A percentile compares a stretch with the other conserved stretches of the same genome.
These are phyloP conservation scores for Plebejus argus DNA, from an alignment of 2,888 invertebrate species.

Conservation along the genomic window DNA sequence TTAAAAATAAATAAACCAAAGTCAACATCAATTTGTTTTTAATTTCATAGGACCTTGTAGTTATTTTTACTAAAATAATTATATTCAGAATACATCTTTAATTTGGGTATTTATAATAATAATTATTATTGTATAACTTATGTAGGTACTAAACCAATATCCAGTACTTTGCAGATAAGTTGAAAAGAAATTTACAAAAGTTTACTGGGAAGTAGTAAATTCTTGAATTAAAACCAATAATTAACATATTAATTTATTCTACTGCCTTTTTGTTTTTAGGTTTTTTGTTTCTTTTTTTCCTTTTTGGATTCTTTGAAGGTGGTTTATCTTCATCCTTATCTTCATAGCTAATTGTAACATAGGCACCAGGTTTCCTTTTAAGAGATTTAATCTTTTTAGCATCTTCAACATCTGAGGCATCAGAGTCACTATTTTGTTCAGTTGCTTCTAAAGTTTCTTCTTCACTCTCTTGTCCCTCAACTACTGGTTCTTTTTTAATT, in stretches of 20 bases:
- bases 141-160: no score
- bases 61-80: not conserved
- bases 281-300: constrained; percentile 64
- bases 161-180: not conserved
- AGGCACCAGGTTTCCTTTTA: constrained; percentile 67
- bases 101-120: not conserved
- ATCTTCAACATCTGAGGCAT: constrained; percentile 51
- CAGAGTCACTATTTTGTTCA: constrained; percentile 48
- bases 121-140: not conserved
- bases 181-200: not conserved
- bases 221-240: constrained; percentile 24
- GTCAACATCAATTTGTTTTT: constrained; percentile 75
- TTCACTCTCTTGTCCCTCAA: constrained; percentile 44
- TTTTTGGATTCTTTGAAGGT: constrained; percentile 51
- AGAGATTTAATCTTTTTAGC: constrained; percentile 42
- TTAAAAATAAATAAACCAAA: constrained; percentile 80
- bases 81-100: not conserved
- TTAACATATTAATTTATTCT: constrained; percentile 34
- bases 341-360: constrained; percentile 69
- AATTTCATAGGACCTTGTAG: constrained; percentile 45
- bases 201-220: not conserved
- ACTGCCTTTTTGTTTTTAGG: constrained; percentile 54
- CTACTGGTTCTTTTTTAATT: constrained; percentile 64
- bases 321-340: constrained; percentile 52
- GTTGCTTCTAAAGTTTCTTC: constrained; percentile 43